A percentile compares a stretch with the other conserved stretches of the same genome.
These are phyloP conservation scores for Rhinichthys osculus DNA, from an alignment of 2,797 vertebrate genomes.

Conservation along the genomic window DNA sequence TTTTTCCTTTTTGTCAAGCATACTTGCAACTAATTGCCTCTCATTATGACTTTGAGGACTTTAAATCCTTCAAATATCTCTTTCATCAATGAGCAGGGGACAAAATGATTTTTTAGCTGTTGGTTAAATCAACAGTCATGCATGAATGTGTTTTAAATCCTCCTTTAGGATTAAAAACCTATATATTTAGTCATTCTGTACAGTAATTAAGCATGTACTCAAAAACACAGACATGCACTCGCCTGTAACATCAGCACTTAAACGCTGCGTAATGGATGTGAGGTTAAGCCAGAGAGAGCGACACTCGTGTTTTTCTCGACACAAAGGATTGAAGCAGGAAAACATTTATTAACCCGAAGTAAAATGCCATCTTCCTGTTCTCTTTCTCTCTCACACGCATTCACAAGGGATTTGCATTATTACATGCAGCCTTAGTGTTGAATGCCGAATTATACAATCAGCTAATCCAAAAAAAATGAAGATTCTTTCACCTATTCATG, in stretches of 20 bases:
- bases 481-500: neutral
- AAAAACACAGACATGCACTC: conserved; percentile 12
- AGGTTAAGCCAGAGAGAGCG: conserved; percentile 27
- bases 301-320: conserved; percentile 19
- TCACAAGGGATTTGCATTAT: conserved; percentile 34
- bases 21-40: conserved; percentile 36
- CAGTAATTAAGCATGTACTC: neutral
- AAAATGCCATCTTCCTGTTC: conserved; percentile 11
- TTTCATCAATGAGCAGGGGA: neutral
- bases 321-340: conserved; percentile 15
- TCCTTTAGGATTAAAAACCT: neutral
- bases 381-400: neutral
- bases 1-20: conserved; percentile 29
- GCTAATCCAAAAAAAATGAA: neutral
- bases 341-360: conserved; percentile 26
- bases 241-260: conserved; percentile 1
- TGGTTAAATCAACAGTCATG: neutral
- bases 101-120: neutral
- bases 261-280: neutral
- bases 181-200: neutral
- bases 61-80: neutral
- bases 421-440: neutral
- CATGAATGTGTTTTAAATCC: neutral
- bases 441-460: neutral
- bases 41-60: neutral